These are phyloP conservation scores for Heliconius ismenius DNA, from an alignment of 2,888 invertebrate species.

Conservation along the genomic window DNA sequence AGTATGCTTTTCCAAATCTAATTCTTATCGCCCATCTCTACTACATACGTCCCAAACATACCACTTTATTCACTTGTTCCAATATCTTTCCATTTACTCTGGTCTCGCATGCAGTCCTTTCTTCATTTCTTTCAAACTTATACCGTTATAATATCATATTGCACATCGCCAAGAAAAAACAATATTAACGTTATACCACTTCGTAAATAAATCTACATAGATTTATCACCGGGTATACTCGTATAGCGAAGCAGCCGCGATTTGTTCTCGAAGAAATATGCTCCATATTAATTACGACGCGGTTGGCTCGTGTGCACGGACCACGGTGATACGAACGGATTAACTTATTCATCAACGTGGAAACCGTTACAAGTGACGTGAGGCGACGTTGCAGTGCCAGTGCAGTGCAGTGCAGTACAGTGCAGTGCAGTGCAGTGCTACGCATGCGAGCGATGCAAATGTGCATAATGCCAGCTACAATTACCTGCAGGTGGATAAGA, in stretches of 20 bases:
- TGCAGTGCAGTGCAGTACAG: slow-evolving; percentile 21
- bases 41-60: too few relatives aligned
- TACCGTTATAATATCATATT: neutral
- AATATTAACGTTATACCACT: slow-evolving; percentile 11
- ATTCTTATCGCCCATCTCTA: too few relatives aligned
- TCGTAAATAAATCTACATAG: slow-evolving; percentile 20
- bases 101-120: too few relatives aligned
- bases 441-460: slow-evolving; percentile 36
- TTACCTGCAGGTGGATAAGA: slow-evolving; percentile 42
- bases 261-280: slow-evolving; percentile 21
- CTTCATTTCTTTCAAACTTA: too few relatives aligned
- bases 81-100: too few relatives aligned
- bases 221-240: slow-evolving; percentile 7
- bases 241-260: slow-evolving; percentile 1
- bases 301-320: slow-evolving; percentile 18
- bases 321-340: slow-evolving; percentile 37
- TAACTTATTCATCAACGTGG: slow-evolving; percentile 40
- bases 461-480: slow-evolving; percentile 38
- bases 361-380: slow-evolving; percentile 36
- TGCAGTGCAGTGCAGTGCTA: slow-evolving; percentile 23
- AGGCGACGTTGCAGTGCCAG: slow-evolving; percentile 16
- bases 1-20: too few relatives aligned
- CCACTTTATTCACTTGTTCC: too few relatives aligned
- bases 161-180: neutral
- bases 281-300: slow-evolving; percentile 25